Conservation (phyloP, 2,888 invertebrate species). For the Catotricha subobsoleta region DNA sequence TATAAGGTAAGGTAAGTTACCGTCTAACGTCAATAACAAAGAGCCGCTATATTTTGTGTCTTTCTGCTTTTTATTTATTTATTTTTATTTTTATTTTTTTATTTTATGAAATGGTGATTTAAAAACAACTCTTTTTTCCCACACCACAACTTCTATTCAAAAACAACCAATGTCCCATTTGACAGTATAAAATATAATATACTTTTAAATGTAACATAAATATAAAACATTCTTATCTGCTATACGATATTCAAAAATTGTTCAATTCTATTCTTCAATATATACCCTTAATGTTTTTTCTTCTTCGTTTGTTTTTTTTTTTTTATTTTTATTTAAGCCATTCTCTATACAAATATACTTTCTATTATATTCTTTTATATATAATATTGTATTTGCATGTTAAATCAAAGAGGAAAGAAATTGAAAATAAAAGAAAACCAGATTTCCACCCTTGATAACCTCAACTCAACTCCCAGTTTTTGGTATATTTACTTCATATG, state of each 20-base stretch:
- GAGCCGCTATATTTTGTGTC: no score
- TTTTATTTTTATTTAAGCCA: background rate
- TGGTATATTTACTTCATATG: no score
- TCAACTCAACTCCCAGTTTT: no score
- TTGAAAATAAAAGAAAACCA: constrained; percentile 5
- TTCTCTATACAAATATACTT: no score
- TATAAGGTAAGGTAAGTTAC: no score
- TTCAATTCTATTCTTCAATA: background rate
- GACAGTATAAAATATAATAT: background rate
- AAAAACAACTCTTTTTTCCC: no score
- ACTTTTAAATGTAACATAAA: background rate
- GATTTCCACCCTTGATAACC: constrained; percentile 8
- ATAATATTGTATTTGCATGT: no score
- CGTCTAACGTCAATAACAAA: no score
- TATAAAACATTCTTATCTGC: background rate
- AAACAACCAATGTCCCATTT: background rate
- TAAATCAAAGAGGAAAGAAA: no score
- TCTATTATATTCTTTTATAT: background rate
- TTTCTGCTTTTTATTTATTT: no score
- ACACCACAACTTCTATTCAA: background rate
- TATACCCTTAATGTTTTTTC: background rate
- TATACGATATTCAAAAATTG: background rate
- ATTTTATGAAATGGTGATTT: no score
- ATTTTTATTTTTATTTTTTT: no score
- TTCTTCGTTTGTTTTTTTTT: background rate